Percentiles rank a stretch among this genome's conserved stretches.
phyloP scores from a whole-genome alignment of 2,797 vertebrate species.

The Trachops cirrhosus region DNA sequence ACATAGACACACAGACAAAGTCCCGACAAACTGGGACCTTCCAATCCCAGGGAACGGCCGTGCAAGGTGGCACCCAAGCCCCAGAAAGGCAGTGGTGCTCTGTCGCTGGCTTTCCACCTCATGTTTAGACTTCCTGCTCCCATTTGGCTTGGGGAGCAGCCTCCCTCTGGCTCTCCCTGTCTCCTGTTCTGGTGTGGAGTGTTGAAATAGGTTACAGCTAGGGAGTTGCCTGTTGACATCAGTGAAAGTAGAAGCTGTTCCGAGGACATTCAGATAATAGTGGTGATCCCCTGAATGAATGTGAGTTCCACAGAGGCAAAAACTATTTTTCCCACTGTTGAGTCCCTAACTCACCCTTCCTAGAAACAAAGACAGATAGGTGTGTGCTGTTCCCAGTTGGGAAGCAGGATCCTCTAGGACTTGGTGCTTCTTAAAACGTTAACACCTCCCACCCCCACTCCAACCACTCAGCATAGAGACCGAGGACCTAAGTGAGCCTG shows the following conservation, averaged over 20 bases:
- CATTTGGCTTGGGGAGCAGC: background rate
- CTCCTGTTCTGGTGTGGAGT: background rate
- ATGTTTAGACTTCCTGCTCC: background rate
- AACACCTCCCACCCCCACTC: too few species aligned
- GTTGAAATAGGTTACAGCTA: background rate
- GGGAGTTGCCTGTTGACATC: background rate
- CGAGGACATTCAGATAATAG: background rate
- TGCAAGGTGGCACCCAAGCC: background rate
- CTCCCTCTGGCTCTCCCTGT: background rate
- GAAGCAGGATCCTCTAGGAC: background rate
- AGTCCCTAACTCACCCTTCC: background rate
- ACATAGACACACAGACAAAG: background rate
- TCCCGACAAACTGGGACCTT: background rate
- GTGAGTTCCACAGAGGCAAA: background rate
- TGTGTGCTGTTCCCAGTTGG: background rate
- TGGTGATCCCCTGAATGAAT: background rate
- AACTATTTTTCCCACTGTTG: background rate
- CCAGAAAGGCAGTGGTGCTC: background rate
- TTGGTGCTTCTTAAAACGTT: background rate
- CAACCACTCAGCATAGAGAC: conserved; percentile 85
- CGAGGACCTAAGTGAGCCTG: conserved; percentile 88
- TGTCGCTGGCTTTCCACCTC: background rate
- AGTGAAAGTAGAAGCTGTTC: background rate
- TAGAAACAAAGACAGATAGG: background rate
- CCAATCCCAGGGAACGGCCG: too few species aligned